phyloP scores from a whole-genome alignment of 2,888 invertebrate genomes.

The Argyra leucocephala region DNA sequence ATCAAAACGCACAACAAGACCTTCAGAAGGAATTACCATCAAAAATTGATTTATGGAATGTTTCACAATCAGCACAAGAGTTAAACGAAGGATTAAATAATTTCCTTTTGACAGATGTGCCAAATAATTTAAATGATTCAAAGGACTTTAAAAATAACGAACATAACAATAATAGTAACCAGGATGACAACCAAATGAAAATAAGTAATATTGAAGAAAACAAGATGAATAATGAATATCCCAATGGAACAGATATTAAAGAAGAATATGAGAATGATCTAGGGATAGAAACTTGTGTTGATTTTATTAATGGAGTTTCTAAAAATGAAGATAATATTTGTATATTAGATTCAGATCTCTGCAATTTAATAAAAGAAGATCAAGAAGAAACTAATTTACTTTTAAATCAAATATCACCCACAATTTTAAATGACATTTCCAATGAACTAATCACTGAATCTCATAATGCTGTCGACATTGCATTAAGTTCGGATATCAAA shows the following conservation, averaged over 20 bases:
- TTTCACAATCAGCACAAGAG: conserved; percentile 21
- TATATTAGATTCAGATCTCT: conserved; percentile 18
- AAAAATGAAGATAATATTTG: conserved; percentile 24
- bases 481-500: too few species aligned
- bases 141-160: too few species aligned
- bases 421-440: too few species aligned
- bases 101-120: conserved; percentile 9
- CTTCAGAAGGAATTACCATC: conserved; percentile 14
- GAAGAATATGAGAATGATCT: conserved; percentile 54
- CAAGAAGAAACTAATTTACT: too few species aligned
- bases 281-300: conserved; percentile 69
- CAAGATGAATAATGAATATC: conserved; percentile 26
- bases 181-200: too few species aligned
- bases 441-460: too few species aligned
- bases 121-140: not conserved
- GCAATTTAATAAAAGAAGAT: too few species aligned
- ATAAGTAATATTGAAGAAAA: not conserved
- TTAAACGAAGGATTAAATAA: conserved; percentile 20
- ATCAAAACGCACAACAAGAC: conserved; percentile 20
- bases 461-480: too few species aligned
- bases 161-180: not conserved
- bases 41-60: conserved; percentile 18
- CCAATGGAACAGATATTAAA: conserved; percentile 46
- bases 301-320: conserved; percentile 51
- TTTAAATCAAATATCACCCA: too few species aligned